Conservation (phyloP, 1,140 invertebrate genomes). For the Cydia splendana region DNA sequence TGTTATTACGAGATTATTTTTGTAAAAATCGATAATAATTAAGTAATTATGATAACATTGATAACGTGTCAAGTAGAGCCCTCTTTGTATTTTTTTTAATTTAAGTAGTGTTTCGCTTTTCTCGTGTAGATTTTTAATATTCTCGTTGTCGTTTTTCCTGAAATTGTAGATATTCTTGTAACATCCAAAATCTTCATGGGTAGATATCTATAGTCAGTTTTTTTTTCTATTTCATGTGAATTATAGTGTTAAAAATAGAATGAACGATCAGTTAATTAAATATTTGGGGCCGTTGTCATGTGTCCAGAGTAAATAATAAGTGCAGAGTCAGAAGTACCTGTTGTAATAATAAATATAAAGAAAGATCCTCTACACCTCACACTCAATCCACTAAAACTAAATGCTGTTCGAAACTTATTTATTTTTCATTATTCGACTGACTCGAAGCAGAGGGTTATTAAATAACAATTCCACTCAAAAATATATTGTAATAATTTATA, state of each 20-base stretch:
- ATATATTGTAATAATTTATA: too few relatives aligned
- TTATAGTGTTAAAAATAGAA: slow-evolving; percentile 4
- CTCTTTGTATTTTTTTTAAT: neutral
- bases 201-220: neutral
- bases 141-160: slow-evolving; percentile 18
- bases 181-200: neutral
- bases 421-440: too few relatives aligned
- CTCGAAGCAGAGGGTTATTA: too few relatives aligned
- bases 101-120: neutral
- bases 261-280: neutral
- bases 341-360: slow-evolving; percentile 26
- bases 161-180: slow-evolving; percentile 3
- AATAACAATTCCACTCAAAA: too few relatives aligned
- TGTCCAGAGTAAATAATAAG: slow-evolving; percentile 30
- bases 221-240: neutral
- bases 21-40: slow-evolving; percentile 12
- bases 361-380: neutral
- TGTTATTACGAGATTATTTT: slow-evolving; percentile 21
- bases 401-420: too few relatives aligned
- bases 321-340: slow-evolving; percentile 62
- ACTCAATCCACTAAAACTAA: neutral
- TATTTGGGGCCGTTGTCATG: slow-evolving; percentile 9
- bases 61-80: slow-evolving; percentile 20
- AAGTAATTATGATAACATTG: too few relatives aligned
- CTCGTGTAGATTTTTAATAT: slow-evolving; percentile 29